These are phyloP conservation scores for Andrena flavipes DNA, from an alignment of 2,888 invertebrate species.

Conservation along the genomic window DNA sequence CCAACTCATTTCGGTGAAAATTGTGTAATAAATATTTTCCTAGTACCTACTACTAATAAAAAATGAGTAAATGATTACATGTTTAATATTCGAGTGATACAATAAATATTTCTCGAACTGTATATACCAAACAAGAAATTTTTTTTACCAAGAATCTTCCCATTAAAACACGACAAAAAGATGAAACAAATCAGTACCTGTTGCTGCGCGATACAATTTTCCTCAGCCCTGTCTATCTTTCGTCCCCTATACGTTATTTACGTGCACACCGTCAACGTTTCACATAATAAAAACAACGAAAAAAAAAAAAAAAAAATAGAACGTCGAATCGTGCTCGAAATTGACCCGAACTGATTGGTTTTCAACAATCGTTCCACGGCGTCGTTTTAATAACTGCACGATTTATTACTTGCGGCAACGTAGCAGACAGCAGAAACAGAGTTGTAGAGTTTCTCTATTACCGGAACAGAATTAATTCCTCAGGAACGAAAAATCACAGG, in stretches of 20 bases:
- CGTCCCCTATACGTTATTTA: too few species aligned
- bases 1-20: too few species aligned
- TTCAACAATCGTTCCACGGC: constrained; percentile 11
- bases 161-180: not conserved
- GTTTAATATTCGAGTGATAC: too few species aligned
- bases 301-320: too few species aligned
- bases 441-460: not conserved
- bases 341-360: constrained; percentile 33
- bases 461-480: constrained; percentile 8
- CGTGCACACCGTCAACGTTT: not conserved
- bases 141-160: not conserved
- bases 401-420: constrained; percentile 23
- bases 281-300: not conserved
- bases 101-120: too few species aligned
- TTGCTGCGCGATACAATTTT: constrained; percentile 35
- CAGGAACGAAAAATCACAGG: not conserved
- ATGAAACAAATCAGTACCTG: constrained; percentile 24
- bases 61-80: too few species aligned
- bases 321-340: constrained; percentile 12
- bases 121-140: too few species aligned
- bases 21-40: too few species aligned
- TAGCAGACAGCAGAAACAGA: not conserved
- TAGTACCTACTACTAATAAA: too few species aligned
- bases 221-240: constrained; percentile 17
- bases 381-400: constrained; percentile 15